A percentile compares a stretch with the other conserved stretches of the same genome.
Evolutionary conservation across 1,140 invertebrate genomes (phyloP).

Genomic region (Drosophila bipectinata): DNA sequence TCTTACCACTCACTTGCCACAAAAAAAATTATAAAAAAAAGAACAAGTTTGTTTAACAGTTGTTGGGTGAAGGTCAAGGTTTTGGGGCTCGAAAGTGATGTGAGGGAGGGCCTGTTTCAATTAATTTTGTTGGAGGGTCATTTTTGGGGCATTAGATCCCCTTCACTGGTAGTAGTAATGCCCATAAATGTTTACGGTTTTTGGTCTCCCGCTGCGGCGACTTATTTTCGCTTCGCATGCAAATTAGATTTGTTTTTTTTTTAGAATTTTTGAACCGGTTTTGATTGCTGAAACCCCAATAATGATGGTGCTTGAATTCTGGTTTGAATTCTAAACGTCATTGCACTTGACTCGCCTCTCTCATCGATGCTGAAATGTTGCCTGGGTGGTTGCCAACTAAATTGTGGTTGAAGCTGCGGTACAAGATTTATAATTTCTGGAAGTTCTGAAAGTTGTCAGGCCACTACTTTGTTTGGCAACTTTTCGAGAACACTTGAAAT

Average conservation of each 20-base stretch:
- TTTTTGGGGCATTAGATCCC: neutral
- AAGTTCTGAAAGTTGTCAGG: slow-evolving; percentile 6
- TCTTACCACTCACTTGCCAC: slow-evolving; percentile 1
- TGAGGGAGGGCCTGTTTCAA: slow-evolving; percentile 10
- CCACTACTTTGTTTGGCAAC: slow-evolving; percentile 6
- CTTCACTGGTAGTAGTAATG: neutral
- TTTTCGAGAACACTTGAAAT: slow-evolving; percentile 15
- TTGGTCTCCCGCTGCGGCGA: slow-evolving; percentile 8
- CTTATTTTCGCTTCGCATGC: slow-evolving; percentile 42
- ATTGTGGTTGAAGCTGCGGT: neutral
- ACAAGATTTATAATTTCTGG: slow-evolving; percentile 17
- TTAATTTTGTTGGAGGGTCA: slow-evolving; percentile 18
- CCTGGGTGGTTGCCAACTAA: slow-evolving; percentile 7
- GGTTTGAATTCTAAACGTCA: slow-evolving; percentile 7
- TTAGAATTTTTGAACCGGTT: slow-evolving; percentile 31
- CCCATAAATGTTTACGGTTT: slow-evolving; percentile 50
- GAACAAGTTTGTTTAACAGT: slow-evolving; percentile 39
- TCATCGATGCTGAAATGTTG: slow-evolving; percentile 11
- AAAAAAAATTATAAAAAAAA: neutral
- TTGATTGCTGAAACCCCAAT: slow-evolving; percentile 2
- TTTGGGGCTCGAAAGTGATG: slow-evolving; percentile 5
- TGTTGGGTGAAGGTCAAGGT: slow-evolving; percentile 39
- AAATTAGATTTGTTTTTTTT: slow-evolving; percentile 38
- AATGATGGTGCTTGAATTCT: slow-evolving; percentile 1
- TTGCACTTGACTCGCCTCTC: slow-evolving; percentile 27